Evolutionary conservation across 2,797 vertebrate genomes (phyloP).

Genomic region (Pachyuromys duprasi): DNA sequence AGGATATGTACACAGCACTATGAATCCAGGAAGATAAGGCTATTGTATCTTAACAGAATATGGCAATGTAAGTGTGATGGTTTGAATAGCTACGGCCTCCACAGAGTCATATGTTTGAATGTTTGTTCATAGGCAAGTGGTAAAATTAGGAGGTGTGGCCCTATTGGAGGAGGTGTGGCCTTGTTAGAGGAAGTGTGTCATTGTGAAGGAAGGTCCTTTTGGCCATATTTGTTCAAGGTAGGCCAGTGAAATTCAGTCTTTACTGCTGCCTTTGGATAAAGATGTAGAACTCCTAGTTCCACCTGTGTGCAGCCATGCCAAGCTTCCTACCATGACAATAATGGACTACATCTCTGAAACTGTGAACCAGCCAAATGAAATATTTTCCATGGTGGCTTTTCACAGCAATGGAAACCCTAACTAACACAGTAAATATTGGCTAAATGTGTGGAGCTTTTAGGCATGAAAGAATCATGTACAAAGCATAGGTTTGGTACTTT

Average conservation of each 20-base stretch:
- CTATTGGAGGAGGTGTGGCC: too few relatives aligned
- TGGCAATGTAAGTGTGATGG: background rate
- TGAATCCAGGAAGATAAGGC: background rate
- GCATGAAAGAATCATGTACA: background rate
- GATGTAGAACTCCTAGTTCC: too few relatives aligned
- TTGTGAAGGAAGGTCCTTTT: too few relatives aligned
- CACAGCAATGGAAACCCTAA: background rate
- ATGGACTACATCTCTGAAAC: background rate
- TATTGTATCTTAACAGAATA: background rate
- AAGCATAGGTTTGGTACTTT: background rate
- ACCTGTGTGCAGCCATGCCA: too few relatives aligned
- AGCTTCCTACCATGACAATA: too few relatives aligned
- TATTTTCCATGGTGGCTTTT: background rate
- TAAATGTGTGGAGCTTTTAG: background rate
- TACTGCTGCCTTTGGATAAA: too few relatives aligned
- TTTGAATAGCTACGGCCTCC: background rate
- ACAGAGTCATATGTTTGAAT: background rate
- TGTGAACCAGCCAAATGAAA: background rate
- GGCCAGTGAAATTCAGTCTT: too few relatives aligned
- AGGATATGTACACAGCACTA: background rate
- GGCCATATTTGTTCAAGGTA: too few relatives aligned
- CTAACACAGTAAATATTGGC: background rate
- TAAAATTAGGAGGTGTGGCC: background rate
- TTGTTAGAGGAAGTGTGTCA: too few relatives aligned
- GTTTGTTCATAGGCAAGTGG: background rate